Conservation (phyloP, 2,113 vertebrate species). For the Melanocharis versteri region DNA sequence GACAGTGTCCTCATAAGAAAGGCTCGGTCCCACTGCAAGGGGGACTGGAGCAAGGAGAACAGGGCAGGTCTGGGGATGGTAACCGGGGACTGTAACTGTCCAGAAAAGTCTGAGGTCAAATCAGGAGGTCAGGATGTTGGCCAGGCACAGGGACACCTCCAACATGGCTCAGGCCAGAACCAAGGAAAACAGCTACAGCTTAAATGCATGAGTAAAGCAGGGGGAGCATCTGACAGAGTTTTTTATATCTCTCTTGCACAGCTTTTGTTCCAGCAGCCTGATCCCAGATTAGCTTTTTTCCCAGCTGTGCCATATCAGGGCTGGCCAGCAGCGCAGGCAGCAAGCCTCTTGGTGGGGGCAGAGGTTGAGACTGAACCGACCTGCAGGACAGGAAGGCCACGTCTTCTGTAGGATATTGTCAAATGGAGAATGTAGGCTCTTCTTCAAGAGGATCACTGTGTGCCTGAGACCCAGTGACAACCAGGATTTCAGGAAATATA, state of each 20-base stretch:
- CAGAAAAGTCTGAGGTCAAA: not conserved
- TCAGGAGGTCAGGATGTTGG: not conserved
- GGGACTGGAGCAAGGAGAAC: not conserved
- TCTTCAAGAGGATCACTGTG: not conserved
- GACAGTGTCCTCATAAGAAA: not conserved
- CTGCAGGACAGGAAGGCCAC: not conserved
- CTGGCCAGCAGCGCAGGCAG: not conserved
- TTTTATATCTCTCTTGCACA: not conserved
- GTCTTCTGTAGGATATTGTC: not conserved
- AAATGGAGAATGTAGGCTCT: not conserved
- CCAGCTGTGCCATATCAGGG: rapidly evolving
- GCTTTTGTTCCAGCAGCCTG: not conserved
- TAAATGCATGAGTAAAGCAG: not conserved
- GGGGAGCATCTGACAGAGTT: not conserved
- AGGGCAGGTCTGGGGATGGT: not conserved
- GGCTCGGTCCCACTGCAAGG: not conserved
- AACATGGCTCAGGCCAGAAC: not conserved
- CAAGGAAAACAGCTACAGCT: not conserved
- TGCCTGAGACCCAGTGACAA: not conserved
- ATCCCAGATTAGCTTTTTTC: not conserved
- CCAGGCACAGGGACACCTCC: not conserved
- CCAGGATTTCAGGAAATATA: not conserved
- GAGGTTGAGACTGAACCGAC: not conserved
- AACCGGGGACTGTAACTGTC: not conserved
- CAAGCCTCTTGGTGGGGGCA: not conserved